Evolutionary conservation across 2,113 vertebrate species (phyloP).

Genomic region (Mystacornis crossleyi): DNA sequence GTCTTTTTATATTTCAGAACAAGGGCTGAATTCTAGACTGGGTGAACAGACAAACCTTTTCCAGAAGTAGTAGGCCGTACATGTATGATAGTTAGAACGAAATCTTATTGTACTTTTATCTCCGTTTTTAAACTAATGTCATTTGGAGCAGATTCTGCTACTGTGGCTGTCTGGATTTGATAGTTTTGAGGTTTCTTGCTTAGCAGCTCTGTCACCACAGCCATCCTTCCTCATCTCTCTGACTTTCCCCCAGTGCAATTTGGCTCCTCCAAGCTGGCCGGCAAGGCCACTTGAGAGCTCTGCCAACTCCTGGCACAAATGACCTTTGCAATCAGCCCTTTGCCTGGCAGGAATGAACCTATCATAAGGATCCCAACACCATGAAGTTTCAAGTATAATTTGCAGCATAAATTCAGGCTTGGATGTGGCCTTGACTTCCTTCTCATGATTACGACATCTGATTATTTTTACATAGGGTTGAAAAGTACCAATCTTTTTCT

Average conservation of each 20-base stretch:
- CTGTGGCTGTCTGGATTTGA: neutral
- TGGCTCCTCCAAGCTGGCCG: neutral
- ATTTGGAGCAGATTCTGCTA: neutral
- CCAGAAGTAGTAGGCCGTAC: neutral
- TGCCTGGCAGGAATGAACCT: neutral
- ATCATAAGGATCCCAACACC: neutral
- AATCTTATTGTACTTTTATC: neutral
- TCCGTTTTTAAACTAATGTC: neutral
- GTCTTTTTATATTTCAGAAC: neutral
- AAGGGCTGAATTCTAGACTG: neutral
- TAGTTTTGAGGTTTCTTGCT: neutral
- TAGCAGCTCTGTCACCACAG: neutral
- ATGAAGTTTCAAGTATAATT: neutral
- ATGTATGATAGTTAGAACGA: neutral
- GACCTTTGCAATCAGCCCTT: neutral
- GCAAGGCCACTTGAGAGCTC: neutral
- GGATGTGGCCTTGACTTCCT: neutral
- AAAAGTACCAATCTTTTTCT: neutral
- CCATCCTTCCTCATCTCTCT: neutral
- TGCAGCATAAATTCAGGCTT: neutral
- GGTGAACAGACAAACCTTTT: neutral
- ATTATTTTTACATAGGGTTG: neutral
- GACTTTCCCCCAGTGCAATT: fast-evolving
- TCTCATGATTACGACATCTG: neutral
- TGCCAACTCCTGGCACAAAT: neutral